Base-by-base conservation (phyloP, 2,888 invertebrate genomes). In the Hypselothyrea guttata region DNA sequence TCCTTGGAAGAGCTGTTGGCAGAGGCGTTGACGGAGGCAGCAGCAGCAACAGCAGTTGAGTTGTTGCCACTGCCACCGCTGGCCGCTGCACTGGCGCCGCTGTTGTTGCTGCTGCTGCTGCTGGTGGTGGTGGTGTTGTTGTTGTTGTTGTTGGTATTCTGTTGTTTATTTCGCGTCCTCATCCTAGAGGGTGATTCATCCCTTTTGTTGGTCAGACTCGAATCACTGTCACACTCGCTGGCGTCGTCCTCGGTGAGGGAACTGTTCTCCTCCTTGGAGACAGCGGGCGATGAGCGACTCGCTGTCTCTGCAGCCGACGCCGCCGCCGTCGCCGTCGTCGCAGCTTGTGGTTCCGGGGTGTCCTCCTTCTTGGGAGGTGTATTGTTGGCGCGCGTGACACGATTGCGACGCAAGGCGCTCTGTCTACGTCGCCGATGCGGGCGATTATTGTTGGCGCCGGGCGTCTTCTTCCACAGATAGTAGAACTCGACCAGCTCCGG, bases 381-480 rank as follows among this genome's bases (percentile, higher is more conserved):
- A 88, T 96, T 96, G 71, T 77, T 90, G 75, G 77, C 97, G 67
- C 97, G 92, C 53, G 97, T 96, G 86, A 96, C 96, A 71, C 97
- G 93, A 73, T 97, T 97, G 85, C 97, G 92, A 75, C 97, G 93
- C 82, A 97, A 91, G 46, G 97, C 96, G 78, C 95, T 95, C 89
- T 96, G 96, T 48, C 97, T 92, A 70, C 97, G 92, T 88, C 98
- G 92, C 72, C 98, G 92, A 88, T 98, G 98, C 18, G 98, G 98
- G 77, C 98, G 93, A 90, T 98, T 98, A 89, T 97, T 97, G 90
- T 97, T 97, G 65, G 99, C 99, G 85, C 97, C 97, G 13, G 98
- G 97, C 33, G 98, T 98, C 92, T 99, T 99, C 92, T 99, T 99
- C 99, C 99, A 99, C 88, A 98, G 92, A 91, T 99, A 99, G 91